Evolutionary conservation across 2,797 vertebrate species (phyloP).

Genomic region (Gephyroberyx darwinii): DNA sequence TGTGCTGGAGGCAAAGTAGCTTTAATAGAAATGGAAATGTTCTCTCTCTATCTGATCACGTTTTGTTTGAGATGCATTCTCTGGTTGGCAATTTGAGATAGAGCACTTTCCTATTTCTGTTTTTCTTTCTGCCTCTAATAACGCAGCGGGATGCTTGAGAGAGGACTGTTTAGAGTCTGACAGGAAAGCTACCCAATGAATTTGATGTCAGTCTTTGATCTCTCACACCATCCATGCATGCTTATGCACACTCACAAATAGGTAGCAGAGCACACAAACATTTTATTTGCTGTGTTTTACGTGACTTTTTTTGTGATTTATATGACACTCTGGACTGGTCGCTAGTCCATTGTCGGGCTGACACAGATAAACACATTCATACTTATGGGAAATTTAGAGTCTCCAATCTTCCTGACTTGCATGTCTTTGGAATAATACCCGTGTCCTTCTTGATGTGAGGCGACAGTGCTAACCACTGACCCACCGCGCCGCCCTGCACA

Average conservation of each 20-base stretch:
- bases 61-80: slow-evolving; percentile 61
- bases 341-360: slow-evolving; percentile 27
- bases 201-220: slow-evolving; percentile 62
- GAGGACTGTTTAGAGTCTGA: slow-evolving; percentile 57
- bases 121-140: slow-evolving; percentile 65
- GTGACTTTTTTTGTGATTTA: slow-evolving; percentile 36
- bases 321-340: slow-evolving; percentile 37
- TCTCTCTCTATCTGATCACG: slow-evolving; percentile 66
- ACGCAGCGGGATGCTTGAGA: slow-evolving; percentile 50
- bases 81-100: slow-evolving; percentile 68
- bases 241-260: background rate
- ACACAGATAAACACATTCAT: slow-evolving; percentile 45
- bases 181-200: slow-evolving; percentile 53
- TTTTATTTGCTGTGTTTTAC: background rate
- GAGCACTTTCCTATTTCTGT: slow-evolving; percentile 59
- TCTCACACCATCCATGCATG: slow-evolving; percentile 20
- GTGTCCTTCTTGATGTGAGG: too few relatives aligned
- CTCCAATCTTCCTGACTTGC: too few relatives aligned
- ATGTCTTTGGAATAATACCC: too few relatives aligned
- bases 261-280: background rate
- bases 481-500: too few relatives aligned
- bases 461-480: too few relatives aligned
- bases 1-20: slow-evolving; percentile 62
- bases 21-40: slow-evolving; percentile 76
- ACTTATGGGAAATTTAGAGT: background rate